Base-by-base conservation (phyloP, 64 coral and sea anemone species). In the Porites australiensis region DNA sequence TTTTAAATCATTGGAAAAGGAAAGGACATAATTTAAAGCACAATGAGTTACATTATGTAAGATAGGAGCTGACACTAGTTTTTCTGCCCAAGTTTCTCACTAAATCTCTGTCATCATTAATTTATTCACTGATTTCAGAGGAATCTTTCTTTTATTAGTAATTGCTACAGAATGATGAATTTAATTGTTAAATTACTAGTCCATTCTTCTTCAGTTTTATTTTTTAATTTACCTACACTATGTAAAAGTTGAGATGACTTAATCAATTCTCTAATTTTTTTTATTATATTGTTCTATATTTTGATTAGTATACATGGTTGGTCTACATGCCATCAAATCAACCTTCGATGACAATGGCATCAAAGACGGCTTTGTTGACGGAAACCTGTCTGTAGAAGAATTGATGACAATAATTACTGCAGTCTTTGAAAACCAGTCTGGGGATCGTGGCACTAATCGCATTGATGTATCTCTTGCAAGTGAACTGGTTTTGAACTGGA, bases 401-500 rank as follows among this genome's bases (percentile, higher is more conserved):
- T 53, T 95, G 13, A 50, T 67, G 3, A 91, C 69, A 86, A 95
- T 92, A 52, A 74, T 98, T 65, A 86, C 89, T 45, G 79, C 79
- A 59, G 45, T 98, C 12, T 98, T 95, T 89, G 37, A 79, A 47
- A 98, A 92, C 72, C 96, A 98, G 76, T 92, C 88, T 95, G 89
- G 93, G 4, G 89, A 92, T 71, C 76, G 48, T 2, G 65, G 49
- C 67, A 47, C 14, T 7, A 84, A 54, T 6, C 75, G 18, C 49
- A 88, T 98, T 5, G 85, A 98, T 51, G 72, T 95, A 13, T 89
- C 79, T 6, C 79, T 98, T 11, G 91, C 93, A 89, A 98, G 93
- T 89, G 96, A 98, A 75, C 90, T 98, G 55, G 82, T 86, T 2
- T 88, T 98, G 18, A 98, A 98, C 72, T 98, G 92, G 96, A 89